Evolutionary conservation across 2,113 vertebrate species (phyloP), one percentile per base, ranked within the genome.

Genomic region (Chunga burmeisteri): DNA sequence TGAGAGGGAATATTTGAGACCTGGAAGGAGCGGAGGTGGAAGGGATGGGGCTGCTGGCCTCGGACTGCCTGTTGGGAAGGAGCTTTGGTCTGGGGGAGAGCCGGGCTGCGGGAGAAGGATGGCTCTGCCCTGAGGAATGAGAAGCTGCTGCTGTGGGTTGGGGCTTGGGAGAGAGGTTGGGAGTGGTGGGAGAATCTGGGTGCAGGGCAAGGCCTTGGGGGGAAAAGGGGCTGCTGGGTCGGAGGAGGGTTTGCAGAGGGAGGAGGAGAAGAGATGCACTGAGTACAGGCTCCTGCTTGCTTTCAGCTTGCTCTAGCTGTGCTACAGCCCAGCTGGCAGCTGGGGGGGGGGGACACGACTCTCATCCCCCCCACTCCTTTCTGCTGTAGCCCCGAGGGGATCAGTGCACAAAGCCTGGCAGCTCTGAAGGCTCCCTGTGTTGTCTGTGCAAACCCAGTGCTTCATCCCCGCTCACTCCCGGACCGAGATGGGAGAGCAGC

Each of bases 381-480:
- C 89, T 20, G 84, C 89, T 16, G 36, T 44, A 71, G 94, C 93
- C 91, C 83, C 0, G 8, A 5, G 77, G 91, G 72, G 81, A 71
- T 79, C 61, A 0, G 42, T 3, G 53, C 94, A 89, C 93, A 96
- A 81, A 96, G 83, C 72, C 84, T 30, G 83, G 77, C 91, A 72
- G 77, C 86, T 75, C 73, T 95, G 29, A 96, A 94, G 87, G 89
- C 83, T 81, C 29, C n/a, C 83, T 78, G 61, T 93, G 89, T 96
- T 95, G 83, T 81, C 94, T 75, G 75, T 3, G 1, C 71, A 36
- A 61, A 7, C 71, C 86, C 30, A 70, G 90, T 18, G 58, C 91
- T 72, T 15, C 65, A 6, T 56, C 55, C 15, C 30, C 0, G 4
- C 78, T 34, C 2, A 0, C 49, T 34, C 58, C 70, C 2, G 9